These are phyloP conservation scores for Helostoma temminkii DNA, from an alignment of 2,797 vertebrate species.

Conservation along the genomic window DNA sequence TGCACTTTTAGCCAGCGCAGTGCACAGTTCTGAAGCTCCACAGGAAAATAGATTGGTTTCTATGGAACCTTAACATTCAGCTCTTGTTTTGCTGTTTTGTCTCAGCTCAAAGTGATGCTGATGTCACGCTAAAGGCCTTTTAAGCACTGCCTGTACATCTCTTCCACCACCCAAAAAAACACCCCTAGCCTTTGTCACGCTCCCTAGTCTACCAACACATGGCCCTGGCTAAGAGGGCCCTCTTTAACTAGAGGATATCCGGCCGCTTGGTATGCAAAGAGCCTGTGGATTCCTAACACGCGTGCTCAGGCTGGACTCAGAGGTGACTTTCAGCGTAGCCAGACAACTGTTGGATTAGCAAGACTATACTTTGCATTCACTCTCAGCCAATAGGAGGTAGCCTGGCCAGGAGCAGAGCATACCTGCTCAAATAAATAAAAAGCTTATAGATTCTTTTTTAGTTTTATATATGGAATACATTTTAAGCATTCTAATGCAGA, in stretches of 20 bases:
- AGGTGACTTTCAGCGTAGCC: conserved; percentile 79
- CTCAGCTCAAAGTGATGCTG: conserved; percentile 59
- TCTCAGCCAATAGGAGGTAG: conserved; percentile 64
- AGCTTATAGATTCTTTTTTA: conserved; percentile 50
- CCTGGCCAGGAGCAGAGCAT: conserved; percentile 40
- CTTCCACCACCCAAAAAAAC: conserved; percentile 34
- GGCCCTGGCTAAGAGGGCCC: conserved; percentile 76
- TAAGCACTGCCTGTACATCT: conserved; percentile 62
- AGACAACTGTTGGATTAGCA: conserved; percentile 81
- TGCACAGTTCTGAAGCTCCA: conserved; percentile 21
- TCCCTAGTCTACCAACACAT: conserved; percentile 72
- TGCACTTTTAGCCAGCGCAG: conserved; percentile 56
- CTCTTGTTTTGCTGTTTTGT: conserved; percentile 31
- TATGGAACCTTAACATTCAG: conserved; percentile 29
- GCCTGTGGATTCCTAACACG: conserved; percentile 78
- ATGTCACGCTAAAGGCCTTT: conserved; percentile 71
- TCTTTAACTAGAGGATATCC: conserved; percentile 84
- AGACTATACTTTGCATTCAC: conserved; percentile 72
- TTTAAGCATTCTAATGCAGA: conserved; percentile 28
- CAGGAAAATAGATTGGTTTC: conserved; percentile 49
- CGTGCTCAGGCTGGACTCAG: conserved; percentile 72
- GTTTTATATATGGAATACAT: conserved; percentile 47
- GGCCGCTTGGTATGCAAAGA: conserved; percentile 78
- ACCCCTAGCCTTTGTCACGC: conserved; percentile 50
- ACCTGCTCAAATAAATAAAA: conserved; percentile 52